These are phyloP conservation scores for Panthera uncia DNA, from an alignment of 2,113 vertebrate genomes.

Conservation along the genomic window DNA sequence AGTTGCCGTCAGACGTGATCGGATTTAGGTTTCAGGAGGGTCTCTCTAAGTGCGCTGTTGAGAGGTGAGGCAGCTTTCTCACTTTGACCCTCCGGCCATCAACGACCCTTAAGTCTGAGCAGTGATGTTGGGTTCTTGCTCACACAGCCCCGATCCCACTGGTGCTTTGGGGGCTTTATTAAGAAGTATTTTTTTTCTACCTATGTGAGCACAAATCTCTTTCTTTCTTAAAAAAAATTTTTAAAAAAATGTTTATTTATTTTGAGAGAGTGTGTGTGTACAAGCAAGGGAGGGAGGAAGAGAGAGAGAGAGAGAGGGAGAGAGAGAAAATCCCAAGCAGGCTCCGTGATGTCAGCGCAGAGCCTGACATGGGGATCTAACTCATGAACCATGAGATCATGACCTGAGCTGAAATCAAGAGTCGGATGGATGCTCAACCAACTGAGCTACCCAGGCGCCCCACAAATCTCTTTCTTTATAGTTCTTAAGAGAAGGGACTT, in stretches of 20 bases:
- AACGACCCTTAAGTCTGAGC: background rate
- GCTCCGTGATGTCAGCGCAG: no score
- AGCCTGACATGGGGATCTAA: no score
- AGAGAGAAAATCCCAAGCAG: no score
- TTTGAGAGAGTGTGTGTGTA: no score
- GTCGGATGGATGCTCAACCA: no score
- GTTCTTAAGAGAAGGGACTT: background rate
- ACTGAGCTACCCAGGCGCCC: no score
- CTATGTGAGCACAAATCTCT: background rate
- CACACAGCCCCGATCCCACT: no score
- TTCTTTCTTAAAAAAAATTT: background rate
- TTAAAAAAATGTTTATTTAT: no score
- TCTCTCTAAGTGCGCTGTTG: accelerated
- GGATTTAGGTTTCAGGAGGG: background rate
- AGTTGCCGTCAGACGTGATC: background rate
- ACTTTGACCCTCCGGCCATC: accelerated
- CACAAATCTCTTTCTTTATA: background rate
- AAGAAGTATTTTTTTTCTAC: background rate
- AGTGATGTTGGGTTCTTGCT: background rate
- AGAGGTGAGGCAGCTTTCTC: background rate
- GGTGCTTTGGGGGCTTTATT: background rate
- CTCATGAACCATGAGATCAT: no score
- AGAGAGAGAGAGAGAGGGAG: no score
- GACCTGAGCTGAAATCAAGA: no score
- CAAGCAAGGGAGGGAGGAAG: no score